Evolutionary conservation across 2,888 invertebrate genomes (phyloP).

Genomic region (Agrotis exclamationis): DNA sequence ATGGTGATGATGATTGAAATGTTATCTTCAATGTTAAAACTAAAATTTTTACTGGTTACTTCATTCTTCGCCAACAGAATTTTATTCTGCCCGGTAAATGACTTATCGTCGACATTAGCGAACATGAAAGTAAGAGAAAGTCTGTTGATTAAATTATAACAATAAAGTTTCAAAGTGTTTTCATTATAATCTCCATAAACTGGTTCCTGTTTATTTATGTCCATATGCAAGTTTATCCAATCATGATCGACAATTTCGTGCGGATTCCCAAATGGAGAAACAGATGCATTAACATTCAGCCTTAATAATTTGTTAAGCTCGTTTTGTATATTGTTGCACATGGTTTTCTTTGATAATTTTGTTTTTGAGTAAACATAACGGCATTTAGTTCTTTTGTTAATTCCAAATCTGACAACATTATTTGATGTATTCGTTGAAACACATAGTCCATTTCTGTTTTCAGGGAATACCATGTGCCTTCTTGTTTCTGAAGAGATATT

Average conservation of each 20-base stretch:
- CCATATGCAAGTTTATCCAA: slow-evolving; percentile 75
- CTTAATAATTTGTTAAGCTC: slow-evolving; percentile 71
- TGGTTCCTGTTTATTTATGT: slow-evolving; percentile 59
- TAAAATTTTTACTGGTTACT: slow-evolving; percentile 70
- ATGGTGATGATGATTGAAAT: slow-evolving; percentile 78
- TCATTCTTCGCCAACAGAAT: slow-evolving; percentile 74
- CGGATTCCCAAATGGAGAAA: slow-evolving; percentile 85
- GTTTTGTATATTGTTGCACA: slow-evolving; percentile 78
- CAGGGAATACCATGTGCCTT: slow-evolving; percentile 75
- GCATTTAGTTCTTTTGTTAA: slow-evolving; percentile 87
- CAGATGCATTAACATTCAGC: slow-evolving; percentile 66
- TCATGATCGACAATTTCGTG: slow-evolving; percentile 72
- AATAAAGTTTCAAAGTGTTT: slow-evolving; percentile 74
- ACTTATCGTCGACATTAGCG: slow-evolving; percentile 72
- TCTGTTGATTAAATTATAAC: slow-evolving; percentile 80
- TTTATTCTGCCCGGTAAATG: slow-evolving; percentile 70
- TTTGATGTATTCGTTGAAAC: slow-evolving; percentile 75
- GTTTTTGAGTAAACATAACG: slow-evolving; percentile 68
- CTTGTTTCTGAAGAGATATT: slow-evolving; percentile 67
- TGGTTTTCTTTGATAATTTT: slow-evolving; percentile 64
- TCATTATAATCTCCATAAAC: slow-evolving; percentile 75
- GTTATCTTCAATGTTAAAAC: slow-evolving; percentile 75
- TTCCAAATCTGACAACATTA: slow-evolving; percentile 85
- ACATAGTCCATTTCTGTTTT: slow-evolving; percentile 86
- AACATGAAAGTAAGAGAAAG: slow-evolving; percentile 76